A percentile compares a stretch with the other conserved stretches of the same genome.
Conservation (phyloP, 2,888 invertebrate species). For the Eremobia ochroleuca region DNA sequence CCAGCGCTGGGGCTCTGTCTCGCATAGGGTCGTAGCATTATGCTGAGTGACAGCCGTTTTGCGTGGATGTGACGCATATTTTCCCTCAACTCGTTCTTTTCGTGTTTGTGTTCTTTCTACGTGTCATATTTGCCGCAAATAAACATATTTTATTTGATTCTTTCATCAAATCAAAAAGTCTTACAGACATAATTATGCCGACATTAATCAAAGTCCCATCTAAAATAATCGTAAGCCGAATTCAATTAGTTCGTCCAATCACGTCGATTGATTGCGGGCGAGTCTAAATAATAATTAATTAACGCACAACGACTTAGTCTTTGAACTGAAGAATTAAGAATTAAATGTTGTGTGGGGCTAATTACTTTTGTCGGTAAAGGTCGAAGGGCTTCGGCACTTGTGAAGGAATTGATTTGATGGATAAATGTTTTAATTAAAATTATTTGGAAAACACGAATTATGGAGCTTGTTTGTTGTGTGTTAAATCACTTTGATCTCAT, state of each 20-base stretch:
- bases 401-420: slow-evolving; percentile 2
- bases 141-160: neutral
- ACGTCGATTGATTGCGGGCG: slow-evolving; percentile 28
- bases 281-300: slow-evolving; percentile 56
- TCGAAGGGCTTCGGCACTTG: neutral
- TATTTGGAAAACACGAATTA: slow-evolving; percentile 6
- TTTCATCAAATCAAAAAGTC: neutral
- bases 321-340: slow-evolving; percentile 41
- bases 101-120: too few species aligned
- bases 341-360: slow-evolving; percentile 37
- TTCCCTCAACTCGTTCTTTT: neutral
- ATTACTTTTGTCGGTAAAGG: slow-evolving; percentile 32
- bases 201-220: slow-evolving; percentile 20
- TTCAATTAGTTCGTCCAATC: slow-evolving; percentile 40
- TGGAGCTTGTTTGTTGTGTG: neutral
- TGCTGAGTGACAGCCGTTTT: neutral
- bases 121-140: neutral
- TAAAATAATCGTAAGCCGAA: slow-evolving; percentile 14
- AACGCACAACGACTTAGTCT: slow-evolving; percentile 31
- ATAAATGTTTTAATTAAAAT: slow-evolving; percentile 10
- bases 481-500: neutral
- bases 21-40: neutral
- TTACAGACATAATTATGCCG: neutral
- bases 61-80: neutral
- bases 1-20: neutral